Base-by-base conservation (phyloP, 2,888 invertebrate genomes). In the Drosophila gaucha region DNA sequence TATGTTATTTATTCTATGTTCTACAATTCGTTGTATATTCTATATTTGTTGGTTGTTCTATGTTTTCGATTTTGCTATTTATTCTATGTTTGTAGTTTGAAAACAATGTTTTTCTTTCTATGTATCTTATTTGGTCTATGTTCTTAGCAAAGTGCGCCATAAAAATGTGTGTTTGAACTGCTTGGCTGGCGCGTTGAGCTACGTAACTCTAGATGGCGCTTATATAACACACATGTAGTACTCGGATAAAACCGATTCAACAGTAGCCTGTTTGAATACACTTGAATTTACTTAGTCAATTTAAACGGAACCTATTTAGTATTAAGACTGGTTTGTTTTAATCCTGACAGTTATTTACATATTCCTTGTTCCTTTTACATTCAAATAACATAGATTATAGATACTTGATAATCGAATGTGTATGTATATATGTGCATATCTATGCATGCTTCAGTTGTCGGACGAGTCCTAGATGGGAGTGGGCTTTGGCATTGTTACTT, bases 41-140 rank as follows among this genome's bases (percentile, higher is more conserved):
- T 26, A 39, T 47, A 5, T 35, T 41, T n/a, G 3, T 50, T 24
- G 14, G 4, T 50, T 46, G 8, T 39, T 52, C 20, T 9, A 28
- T 20, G 38, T 39, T n/a, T 8, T 14, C 3, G 0, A n/a, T 22
- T 39, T 2, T 26, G 26, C 6, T n/a, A n/a, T n/a, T n/a, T n/a
- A n/a, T n/a, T 26, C 39, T 10, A 8, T 24, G 12, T 24, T 14
- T 26, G 16, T 6, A 5, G 2, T 12, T 31, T 22, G n/a, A n/a
- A n/a, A n/a, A n/a, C 14, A 3, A 33, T 6, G 16, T 20, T 9
- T 2, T 0, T 0, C 0, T 8, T 18, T 30, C 30, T 30, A 31
- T n/a, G n/a, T 14, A 1, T 1, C 10, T 6, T 38, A 2, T 12
- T 18, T n/a, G 9, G 6, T 26, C 18, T 4, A 33, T 58, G 10